Evolutionary conservation across 2,113 vertebrate species (phyloP), one percentile per base, ranked within the genome.

Genomic region (Takifugu bimaculatus): DNA sequence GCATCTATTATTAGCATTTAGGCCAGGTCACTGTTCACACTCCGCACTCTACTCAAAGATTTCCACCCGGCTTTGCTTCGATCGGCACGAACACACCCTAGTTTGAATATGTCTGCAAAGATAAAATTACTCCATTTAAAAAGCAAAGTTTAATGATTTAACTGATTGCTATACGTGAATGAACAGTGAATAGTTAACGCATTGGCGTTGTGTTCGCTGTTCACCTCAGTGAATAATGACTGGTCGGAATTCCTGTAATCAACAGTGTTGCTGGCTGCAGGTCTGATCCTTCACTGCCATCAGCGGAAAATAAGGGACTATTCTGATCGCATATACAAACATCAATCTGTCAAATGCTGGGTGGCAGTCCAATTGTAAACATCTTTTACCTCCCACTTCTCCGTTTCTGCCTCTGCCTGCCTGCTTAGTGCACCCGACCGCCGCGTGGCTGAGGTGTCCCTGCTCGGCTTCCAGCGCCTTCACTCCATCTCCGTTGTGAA

Each of bases 401-500:
- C 63, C 75, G 9, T 83, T 88, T 86, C 88, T 93, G 6, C 88
- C 91, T 79, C 90, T 90, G 59, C 88, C 86, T 5, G 86, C 62
- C 55, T 80, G 85, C 69, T 91, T 94, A 77, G 81, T 91, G 64
- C 88, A 86, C 28, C 85, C 74, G 5, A 88, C 74, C 10, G 64
- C 77, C 27, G 90, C 91, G 29, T 78, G 89, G 78, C 90, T 91
- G 66, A 88, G 70, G 76, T 88, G 83, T 71, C 72, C 90, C 87
- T 87, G 90, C 69, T 90, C 89, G 5, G 51, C 77, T 50, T 86
- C 89, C 13, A 48, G 76, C 59, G 79, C 88, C 87, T 83, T 94
- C 84, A 72, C 92, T 87, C 89, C 71, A 29, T 94, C 80, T 49
- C 95, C 95, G 13, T 98, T 96, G 57, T 93, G 92, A 71, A 94